Evolutionary conservation across 1,140 invertebrate species (phyloP).

Genomic region (Caenorhabditis tropicalis): DNA sequence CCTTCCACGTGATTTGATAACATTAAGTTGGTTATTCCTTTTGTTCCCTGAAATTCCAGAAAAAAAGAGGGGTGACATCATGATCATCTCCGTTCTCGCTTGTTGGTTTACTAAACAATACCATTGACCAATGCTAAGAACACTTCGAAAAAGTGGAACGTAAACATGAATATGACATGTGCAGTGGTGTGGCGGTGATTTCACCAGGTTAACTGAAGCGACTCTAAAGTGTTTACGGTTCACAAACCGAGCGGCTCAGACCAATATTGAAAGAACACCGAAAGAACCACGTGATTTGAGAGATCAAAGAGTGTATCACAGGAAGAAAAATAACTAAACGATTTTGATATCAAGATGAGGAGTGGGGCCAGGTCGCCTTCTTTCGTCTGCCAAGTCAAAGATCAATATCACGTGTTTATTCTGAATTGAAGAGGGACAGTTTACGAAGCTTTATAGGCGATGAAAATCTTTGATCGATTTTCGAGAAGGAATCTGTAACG

Average conservation of each 20-base stretch:
- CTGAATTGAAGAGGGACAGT: neutral
- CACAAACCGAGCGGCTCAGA: conserved; percentile 8
- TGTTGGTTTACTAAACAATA: neutral
- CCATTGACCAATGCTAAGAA: neutral
- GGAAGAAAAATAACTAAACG: neutral
- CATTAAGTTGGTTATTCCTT: no score
- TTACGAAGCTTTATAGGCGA: neutral
- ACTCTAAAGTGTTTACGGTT: conserved; percentile 29
- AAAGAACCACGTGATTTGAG: conserved; percentile 8
- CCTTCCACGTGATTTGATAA: no score
- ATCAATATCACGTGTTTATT: conserved; percentile 14
- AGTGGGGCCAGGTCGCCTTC: neutral
- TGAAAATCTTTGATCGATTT: neutral
- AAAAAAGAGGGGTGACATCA: neutral
- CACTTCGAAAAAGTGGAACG: conserved; percentile 16
- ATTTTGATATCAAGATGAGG: conserved; percentile 18
- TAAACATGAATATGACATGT: neutral
- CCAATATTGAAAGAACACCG: neutral
- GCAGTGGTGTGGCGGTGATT: neutral
- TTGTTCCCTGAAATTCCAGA: no score
- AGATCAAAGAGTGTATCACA: conserved; percentile 2
- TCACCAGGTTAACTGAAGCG: conserved; percentile 36
- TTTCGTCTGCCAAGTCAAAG: neutral
- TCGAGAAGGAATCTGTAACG: no score
- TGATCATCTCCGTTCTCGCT: neutral